A percentile compares a stretch with the other conserved stretches of the same genome.
phyloP scores from a whole-genome alignment of 2,113 vertebrate species.

The Antigone vipio region DNA sequence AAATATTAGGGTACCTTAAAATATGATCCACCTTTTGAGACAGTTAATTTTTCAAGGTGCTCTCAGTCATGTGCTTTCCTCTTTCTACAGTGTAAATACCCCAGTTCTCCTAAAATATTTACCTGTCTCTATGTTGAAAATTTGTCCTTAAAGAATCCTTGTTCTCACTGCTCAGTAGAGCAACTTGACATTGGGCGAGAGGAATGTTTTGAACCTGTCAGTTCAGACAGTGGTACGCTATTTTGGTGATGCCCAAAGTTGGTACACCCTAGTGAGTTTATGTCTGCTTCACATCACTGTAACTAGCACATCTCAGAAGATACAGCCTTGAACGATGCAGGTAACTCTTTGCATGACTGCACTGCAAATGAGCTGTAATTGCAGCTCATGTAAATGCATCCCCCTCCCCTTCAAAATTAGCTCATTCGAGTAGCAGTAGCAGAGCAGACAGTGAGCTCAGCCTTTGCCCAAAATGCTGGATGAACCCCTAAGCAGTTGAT shows the following conservation, averaged over 20 bases:
- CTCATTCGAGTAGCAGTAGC: accelerated
- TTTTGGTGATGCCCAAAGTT: background rate
- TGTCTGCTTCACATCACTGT: accelerated
- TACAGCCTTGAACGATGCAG: background rate
- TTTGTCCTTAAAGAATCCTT: background rate
- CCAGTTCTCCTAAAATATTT: background rate
- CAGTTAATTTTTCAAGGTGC: background rate
- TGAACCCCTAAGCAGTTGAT: background rate
- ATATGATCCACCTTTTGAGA: background rate
- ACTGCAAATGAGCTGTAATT: background rate
- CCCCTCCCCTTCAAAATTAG: background rate
- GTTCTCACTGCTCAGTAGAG: background rate
- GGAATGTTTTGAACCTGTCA: background rate
- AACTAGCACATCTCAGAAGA: background rate
- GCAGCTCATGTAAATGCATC: background rate
- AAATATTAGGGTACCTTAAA: background rate
- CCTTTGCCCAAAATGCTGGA: background rate
- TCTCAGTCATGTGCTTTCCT: background rate
- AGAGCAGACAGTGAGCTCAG: background rate
- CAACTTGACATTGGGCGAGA: background rate
- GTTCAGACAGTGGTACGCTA: background rate
- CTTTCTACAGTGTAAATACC: background rate
- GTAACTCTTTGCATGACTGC: background rate
- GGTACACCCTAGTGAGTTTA: background rate
- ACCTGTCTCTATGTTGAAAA: background rate